Percentiles rank a stretch among this genome's conserved stretches.
Conservation (phyloP, 2,888 invertebrate species). For the Tachina lurida region DNA sequence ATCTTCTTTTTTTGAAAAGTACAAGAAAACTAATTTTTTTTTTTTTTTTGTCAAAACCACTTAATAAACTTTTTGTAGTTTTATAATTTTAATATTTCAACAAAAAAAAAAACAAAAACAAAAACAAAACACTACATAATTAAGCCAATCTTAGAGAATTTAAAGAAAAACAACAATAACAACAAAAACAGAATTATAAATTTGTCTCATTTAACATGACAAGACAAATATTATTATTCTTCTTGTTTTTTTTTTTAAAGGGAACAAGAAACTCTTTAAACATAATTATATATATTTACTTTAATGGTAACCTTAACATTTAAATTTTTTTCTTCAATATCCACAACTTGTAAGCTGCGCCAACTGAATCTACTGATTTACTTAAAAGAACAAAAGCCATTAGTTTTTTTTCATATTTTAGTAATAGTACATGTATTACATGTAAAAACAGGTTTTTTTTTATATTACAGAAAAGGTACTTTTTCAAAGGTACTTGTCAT, state of each 20-base stretch:
- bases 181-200: background rate
- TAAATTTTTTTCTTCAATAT: background rate
- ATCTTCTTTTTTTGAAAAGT: conserved; percentile 6
- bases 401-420: no score
- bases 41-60: conserved; percentile 5
- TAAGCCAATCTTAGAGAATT: conserved; percentile 2
- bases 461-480: no score
- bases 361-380: no score
- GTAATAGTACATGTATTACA: no score
- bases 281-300: background rate
- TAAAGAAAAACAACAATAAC: background rate
- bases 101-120: background rate
- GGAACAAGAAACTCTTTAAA: background rate
- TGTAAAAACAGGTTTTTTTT: no score
- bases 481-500: no score
- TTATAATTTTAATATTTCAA: background rate
- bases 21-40: conserved; percentile 1
- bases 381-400: no score
- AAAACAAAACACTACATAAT: background rate
- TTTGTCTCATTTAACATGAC: conserved; percentile 27
- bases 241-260: background rate
- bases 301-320: conserved; percentile 8
- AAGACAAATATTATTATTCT: conserved; percentile 2
- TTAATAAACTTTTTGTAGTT: background rate
- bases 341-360: no score